Evolutionary conservation across 2,888 invertebrate genomes (phyloP).

Genomic region (Chloroclysta siterata): DNA sequence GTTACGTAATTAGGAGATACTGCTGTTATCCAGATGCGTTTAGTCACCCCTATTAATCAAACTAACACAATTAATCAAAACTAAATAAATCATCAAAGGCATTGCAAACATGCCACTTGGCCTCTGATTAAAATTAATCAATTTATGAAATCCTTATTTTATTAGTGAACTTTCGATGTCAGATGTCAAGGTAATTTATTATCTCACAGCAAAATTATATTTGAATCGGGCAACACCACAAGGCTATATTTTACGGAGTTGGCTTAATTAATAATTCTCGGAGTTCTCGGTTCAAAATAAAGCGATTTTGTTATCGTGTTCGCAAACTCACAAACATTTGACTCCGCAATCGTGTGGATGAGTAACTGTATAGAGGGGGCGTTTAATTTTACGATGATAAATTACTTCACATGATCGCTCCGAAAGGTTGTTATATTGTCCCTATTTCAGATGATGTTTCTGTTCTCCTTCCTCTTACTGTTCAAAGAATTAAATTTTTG

Average conservation of each 20-base stretch:
- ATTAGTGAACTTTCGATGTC: conserved; percentile 44
- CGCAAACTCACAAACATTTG: conserved; percentile 60
- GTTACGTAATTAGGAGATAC: no score
- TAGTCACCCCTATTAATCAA: no score
- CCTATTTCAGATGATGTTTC: not conserved
- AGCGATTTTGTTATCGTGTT: conserved; percentile 65
- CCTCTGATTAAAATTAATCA: conserved; percentile 39
- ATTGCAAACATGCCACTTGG: conserved; percentile 48
- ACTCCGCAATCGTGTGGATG: conserved; percentile 46
- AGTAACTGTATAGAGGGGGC: conserved; percentile 27
- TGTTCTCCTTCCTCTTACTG: no score
- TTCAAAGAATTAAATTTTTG: no score
- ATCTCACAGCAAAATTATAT: conserved; percentile 51
- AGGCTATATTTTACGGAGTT: conserved; percentile 51
- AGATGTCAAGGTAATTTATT: conserved; percentile 59
- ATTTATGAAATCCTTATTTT: conserved; percentile 42
- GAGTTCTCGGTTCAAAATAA: conserved; percentile 57
- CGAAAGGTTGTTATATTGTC: conserved; percentile 3
- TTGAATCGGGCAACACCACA: conserved; percentile 42
- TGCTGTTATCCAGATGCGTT: no score
- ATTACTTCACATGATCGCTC: conserved; percentile 9
- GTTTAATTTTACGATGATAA: conserved; percentile 14
- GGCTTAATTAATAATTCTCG: conserved; percentile 63
- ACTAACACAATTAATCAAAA: no score
- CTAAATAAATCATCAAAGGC: conserved; percentile 49